phyloP scores from a whole-genome alignment of 2,797 vertebrate species.

The Hoplostethus atlanticus region DNA sequence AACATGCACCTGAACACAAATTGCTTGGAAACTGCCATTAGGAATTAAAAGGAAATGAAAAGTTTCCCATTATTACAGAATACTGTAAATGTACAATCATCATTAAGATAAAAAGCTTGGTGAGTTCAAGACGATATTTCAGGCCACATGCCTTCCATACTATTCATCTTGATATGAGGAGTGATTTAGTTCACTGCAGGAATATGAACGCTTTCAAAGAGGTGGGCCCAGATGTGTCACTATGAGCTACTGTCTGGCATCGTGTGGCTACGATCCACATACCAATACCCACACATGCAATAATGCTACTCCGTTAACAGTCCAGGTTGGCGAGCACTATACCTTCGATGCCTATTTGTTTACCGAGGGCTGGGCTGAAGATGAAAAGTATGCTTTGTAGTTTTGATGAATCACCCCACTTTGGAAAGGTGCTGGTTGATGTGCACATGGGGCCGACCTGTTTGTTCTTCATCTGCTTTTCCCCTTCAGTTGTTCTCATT shows the following conservation, averaged over 20 bases:
- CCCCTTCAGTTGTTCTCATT: constrained; percentile 6
- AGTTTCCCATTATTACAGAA: constrained; percentile 7
- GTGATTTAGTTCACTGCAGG: background rate
- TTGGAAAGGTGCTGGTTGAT: constrained; percentile 10
- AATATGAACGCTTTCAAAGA: background rate
- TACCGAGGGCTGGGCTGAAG: constrained; percentile 5
- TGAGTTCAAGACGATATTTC: background rate
- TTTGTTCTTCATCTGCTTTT: constrained; percentile 6
- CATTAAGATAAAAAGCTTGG: background rate
- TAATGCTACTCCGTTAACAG: constrained; percentile 12
- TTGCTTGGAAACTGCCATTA: constrained; percentile 27
- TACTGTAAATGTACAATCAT: constrained; percentile 11
- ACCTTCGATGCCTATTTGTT: constrained; percentile 18
- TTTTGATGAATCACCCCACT: constrained; percentile 22
- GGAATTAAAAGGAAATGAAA: constrained; percentile 1
- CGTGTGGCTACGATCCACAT: background rate
- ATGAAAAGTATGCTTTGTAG: constrained; percentile 31
- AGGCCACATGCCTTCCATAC: background rate
- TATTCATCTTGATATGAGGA: background rate
- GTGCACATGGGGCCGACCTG: constrained; percentile 2
- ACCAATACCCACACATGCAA: background rate
- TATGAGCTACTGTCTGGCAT: constrained; percentile 18
- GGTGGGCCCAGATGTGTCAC: constrained; percentile 15
- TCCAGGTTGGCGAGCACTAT: constrained; percentile 7
- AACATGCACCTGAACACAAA: constrained; percentile 23